These are phyloP conservation scores for Pagetopsis macropterus DNA, from an alignment of 2,797 vertebrate genomes.

Conservation along the genomic window DNA sequence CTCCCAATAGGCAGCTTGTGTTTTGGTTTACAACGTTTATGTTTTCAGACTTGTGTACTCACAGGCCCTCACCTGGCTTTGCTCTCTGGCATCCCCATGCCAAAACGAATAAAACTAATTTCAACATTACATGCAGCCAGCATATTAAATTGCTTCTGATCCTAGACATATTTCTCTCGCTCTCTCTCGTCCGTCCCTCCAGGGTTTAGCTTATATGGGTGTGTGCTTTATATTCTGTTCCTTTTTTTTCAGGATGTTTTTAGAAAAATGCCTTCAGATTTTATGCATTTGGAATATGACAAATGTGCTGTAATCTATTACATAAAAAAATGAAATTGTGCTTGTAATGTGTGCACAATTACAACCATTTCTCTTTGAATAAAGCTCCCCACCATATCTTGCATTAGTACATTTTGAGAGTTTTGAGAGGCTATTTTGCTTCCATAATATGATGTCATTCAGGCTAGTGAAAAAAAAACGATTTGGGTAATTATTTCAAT, in stretches of 20 bases:
- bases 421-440: too few species aligned
- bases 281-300: conserved; percentile 14
- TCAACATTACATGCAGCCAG: conserved; percentile 76
- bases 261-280: conserved; percentile 22
- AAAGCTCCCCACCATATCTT: neutral
- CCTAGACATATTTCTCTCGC: conserved; percentile 27
- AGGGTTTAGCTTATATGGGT: conserved; percentile 38
- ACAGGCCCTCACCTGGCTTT: conserved; percentile 78
- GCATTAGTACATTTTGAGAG: too few species aligned
- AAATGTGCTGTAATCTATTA: conserved; percentile 12
- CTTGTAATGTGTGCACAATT: too few species aligned
- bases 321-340: neutral
- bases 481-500: too few species aligned
- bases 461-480: too few species aligned
- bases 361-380: too few species aligned
- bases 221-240: conserved; percentile 23
- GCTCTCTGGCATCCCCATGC: conserved; percentile 81
- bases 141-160: conserved; percentile 74
- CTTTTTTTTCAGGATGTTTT: conserved; percentile 20
- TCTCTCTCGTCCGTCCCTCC: conserved; percentile 20
- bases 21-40: conserved; percentile 83
- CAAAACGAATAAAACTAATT: conserved; percentile 84
- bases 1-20: conserved; percentile 80
- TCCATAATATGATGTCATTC: too few species aligned
- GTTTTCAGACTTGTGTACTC: conserved; percentile 84